Percentiles rank a stretch among this genome's conserved stretches.
Evolutionary conservation across 2,797 vertebrate genomes (phyloP).

Genomic region (Emys orbicularis): DNA sequence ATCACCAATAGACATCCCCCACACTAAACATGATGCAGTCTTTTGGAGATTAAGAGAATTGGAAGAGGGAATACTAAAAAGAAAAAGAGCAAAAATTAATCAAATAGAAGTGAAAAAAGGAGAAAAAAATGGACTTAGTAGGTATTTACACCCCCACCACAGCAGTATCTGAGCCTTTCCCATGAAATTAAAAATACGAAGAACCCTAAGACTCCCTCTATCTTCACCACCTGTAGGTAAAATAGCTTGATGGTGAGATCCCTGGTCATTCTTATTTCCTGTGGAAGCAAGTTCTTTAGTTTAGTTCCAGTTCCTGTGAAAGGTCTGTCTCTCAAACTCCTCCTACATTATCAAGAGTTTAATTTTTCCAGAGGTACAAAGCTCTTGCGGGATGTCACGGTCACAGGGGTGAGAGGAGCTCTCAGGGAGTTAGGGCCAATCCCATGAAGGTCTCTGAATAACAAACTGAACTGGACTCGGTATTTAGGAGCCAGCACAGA

Average conservation of each 20-base stretch:
- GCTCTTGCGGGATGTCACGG: not conserved
- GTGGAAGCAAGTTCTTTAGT: not conserved
- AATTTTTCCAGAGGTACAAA: not conserved
- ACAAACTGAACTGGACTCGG: not conserved
- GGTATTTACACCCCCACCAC: too few relatives aligned
- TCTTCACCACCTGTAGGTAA: not conserved
- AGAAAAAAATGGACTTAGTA: too few relatives aligned
- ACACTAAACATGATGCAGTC: too few relatives aligned
- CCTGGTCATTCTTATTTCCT: accelerated
- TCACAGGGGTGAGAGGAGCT: not conserved
- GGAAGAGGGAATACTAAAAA: too few relatives aligned
- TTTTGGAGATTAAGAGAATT: too few relatives aligned
- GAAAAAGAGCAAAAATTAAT: too few relatives aligned
- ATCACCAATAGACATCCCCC: too few relatives aligned
- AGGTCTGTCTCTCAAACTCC: not conserved
- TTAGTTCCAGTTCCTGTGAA: not conserved
- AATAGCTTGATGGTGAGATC: not conserved
- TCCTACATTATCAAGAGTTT: not conserved
- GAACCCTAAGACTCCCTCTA: not conserved
- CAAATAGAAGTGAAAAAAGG: too few relatives aligned
- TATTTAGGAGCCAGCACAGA: not conserved
- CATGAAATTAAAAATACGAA: not conserved
- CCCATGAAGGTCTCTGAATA: not conserved
- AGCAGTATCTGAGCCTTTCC: not conserved
- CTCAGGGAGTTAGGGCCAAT: not conserved